Evolutionary conservation across 1,140 invertebrate species (phyloP).

Genomic region (Calliphora vicina): DNA sequence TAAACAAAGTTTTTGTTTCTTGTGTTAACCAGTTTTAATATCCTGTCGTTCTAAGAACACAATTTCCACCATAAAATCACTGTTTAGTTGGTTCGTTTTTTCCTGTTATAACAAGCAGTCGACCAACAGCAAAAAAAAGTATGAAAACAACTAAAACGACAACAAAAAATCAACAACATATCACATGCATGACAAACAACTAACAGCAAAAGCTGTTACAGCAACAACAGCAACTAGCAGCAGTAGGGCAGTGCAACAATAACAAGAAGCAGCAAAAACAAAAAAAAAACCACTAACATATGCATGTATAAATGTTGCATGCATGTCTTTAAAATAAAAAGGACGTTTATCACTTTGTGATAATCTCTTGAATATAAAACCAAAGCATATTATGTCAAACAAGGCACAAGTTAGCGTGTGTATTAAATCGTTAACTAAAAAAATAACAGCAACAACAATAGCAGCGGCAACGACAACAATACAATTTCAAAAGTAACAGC

Average conservation of each 20-base stretch:
- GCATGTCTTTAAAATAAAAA: conserved; percentile 34
- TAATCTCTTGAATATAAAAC: conserved; percentile 12
- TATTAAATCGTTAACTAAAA: conserved; percentile 21
- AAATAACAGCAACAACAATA: not conserved
- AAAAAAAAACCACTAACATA: not conserved
- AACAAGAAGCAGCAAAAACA: not conserved
- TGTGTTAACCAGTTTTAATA: conserved; percentile 16
- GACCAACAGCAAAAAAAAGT: not conserved
- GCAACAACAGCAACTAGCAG: not conserved
- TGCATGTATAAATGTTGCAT: conserved; percentile 31
- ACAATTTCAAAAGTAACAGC: no score
- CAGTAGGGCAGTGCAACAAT: not conserved
- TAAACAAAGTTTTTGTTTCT: conserved; percentile 14
- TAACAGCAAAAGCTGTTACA: not conserved
- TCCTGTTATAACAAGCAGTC: not conserved
- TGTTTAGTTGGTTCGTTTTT: not conserved
- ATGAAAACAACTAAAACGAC: not conserved
- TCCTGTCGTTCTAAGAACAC: conserved; percentile 1
- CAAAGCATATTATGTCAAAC: conserved; percentile 33
- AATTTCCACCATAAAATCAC: conserved; percentile 13
- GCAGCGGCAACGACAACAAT: not conserved
- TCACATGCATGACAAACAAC: conserved; percentile 32
- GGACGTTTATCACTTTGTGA: conserved; percentile 32
- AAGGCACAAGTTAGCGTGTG: conserved; percentile 31
- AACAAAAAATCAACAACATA: conserved; percentile 27